Base-by-base conservation (phyloP, 2,888 invertebrate species). In the Lasioglossum calceatum region DNA sequence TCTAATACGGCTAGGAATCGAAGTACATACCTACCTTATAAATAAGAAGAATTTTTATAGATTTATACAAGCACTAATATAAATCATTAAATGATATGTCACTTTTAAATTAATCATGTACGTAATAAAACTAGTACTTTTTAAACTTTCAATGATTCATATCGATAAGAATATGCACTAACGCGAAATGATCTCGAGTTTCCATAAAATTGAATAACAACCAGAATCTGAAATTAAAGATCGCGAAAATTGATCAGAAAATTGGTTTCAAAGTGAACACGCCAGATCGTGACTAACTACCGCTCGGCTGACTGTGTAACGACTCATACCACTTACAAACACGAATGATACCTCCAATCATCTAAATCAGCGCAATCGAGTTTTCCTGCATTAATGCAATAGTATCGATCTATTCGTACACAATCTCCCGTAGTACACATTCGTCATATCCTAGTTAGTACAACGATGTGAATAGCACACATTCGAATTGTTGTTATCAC, bases 291-390 rank as follows among this genome's bases (percentile, higher is more conserved):
- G 70, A 70, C 23, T 10, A 39, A 70, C 23, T 70, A 23, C 36
- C 12, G 3, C 14, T 61, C 44, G 90, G 64, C 84, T 80, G 87
- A 83, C 81, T 77, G 87, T 77, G 70, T 73, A 79, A 73, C 82
- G 83, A 84, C 81, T 70, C 76, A 79, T 72, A 74, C 90, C 85
- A 88, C 86, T 91, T 86, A 77, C 74, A 80, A 27, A 61, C 79
- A 32, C 81, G 72, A 78, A 77, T 75, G 79, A 42, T 79, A 74
- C 77, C 77, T 58, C 23, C 70, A 23, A n/a, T 42, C 58, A 42
- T 44, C 44, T 64, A 64, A n/a, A 16, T 36, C 23, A 27, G 44
- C 23, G 42, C 23, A 44, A 44, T 77, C 44, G 61, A 64, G 44
- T 77, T 77, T 64, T 44, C 23, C 50, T 32, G 36, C 32, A 73